Evolutionary conservation across 2,797 vertebrate genomes (phyloP).

Genomic region (Lindbergichthys nudifrons): DNA sequence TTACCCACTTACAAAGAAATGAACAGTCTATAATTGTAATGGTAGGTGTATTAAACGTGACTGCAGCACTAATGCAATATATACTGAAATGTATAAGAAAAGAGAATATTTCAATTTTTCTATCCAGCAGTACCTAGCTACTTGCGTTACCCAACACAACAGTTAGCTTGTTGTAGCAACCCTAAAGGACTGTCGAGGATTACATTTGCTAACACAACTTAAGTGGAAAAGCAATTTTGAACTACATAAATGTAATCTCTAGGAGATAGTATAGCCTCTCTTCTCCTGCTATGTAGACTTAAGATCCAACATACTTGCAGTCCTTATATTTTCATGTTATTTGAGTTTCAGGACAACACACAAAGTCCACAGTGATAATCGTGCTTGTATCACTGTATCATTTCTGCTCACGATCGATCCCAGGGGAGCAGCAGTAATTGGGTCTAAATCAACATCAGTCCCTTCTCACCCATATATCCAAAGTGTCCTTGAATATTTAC

Average conservation of each 20-base stretch:
- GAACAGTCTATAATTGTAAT: too few species aligned
- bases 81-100: too few species aligned
- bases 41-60: too few species aligned
- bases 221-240: background rate
- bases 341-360: too few species aligned
- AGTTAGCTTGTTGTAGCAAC: too few species aligned
- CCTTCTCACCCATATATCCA: background rate
- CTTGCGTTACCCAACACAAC: too few species aligned
- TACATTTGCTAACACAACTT: background rate
- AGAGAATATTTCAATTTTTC: too few species aligned
- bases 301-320: background rate
- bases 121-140: too few species aligned
- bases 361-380: constrained; percentile 1
- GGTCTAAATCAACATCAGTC: background rate
- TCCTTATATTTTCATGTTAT: background rate
- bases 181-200: background rate
- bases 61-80: too few species aligned
- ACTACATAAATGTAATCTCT: background rate
- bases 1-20: too few species aligned
- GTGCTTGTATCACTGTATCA: background rate
- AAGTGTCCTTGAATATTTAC: background rate
- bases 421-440: background rate
- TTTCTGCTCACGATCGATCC: constrained; percentile 1
- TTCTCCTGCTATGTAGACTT: background rate
- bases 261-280: too few species aligned